Base-by-base conservation (phyloP, 2,113 vertebrate genomes). In the Anguilla japonica region DNA sequence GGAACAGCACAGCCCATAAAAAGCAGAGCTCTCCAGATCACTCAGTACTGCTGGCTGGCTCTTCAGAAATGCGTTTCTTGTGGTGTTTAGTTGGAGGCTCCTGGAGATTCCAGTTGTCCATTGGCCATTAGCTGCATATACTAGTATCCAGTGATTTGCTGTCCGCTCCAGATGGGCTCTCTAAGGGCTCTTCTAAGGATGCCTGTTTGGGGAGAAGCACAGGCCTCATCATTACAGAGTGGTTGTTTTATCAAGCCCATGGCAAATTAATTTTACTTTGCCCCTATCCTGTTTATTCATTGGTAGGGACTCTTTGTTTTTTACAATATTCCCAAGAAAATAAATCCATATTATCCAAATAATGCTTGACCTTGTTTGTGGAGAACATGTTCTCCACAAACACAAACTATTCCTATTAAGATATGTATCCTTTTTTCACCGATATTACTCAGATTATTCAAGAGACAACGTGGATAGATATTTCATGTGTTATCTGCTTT, bases 141-240 rank as follows among this genome's bases (percentile, higher is more conserved):
- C 29, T 41, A n/a, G 63, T 71, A 5, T 9, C 41, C 86, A 3
- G 34, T 53, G 81, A 57, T 81, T 75, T 43, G 67, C 63, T n/a
- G 43, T 71, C 78, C 80, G 71, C 41, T 87, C 75, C 29, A 87
- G 83, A 75, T 6, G n/a, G 79, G 20, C 85, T 88, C 82, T 34
- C 41, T 50, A 75, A 46, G n/a, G 79, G 20, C 85, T 88, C 82
- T 34, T 56, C 63, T 56, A 34, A 40, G 18, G 50, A 43, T 26
- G 80, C n/a, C 13, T 26, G 80, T 79, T 82, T 40, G 53, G 85
- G 87, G 86, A 82, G 84, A 53, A 86, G 79, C 82, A 39, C 5
- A 83, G 53, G 56, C 82, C 88, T 56, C 84, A 29, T 87, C 83
- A 85, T 89, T 88, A 89, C 84, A 83, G 81, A 84, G n/a, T 41